Conservation (phyloP, 2,113 vertebrate genomes). For the Crotalus horridus region DNA sequence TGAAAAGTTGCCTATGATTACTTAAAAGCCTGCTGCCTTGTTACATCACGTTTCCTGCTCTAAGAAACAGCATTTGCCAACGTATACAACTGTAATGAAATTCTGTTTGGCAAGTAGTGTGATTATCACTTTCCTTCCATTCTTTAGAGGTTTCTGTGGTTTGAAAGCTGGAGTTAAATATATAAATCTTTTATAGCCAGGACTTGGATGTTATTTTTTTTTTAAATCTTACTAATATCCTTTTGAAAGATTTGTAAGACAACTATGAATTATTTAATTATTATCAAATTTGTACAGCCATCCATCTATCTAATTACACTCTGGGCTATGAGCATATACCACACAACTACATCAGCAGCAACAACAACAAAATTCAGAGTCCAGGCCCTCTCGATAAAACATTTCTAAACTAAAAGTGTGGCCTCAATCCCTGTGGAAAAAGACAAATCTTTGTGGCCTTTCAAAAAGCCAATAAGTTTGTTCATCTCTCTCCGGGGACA, state of each 20-base stretch:
- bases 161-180: conserved; percentile 12
- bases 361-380: background rate
- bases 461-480: background rate
- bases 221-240: conserved; percentile 4
- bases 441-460: background rate
- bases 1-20: conserved; percentile 11
- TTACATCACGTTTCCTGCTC: conserved; percentile 5
- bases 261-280: background rate
- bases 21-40: conserved; percentile 13
- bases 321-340: background rate
- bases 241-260: conserved; percentile 7
- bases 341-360: background rate
- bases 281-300: background rate
- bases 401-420: background rate
- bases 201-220: conserved; percentile 18
- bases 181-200: conserved; percentile 1
- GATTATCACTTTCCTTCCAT: conserved; percentile 26
- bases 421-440: background rate
- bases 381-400: background rate
- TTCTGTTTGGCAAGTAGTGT: conserved; percentile 31
- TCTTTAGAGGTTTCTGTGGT: conserved; percentile 20
- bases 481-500: background rate
- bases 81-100: conserved; percentile 13
- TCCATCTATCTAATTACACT: background rate
- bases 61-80: conserved; percentile 9